phyloP scores from a whole-genome alignment of 2,113 vertebrate genomes.

The Lasiurus borealis region DNA sequence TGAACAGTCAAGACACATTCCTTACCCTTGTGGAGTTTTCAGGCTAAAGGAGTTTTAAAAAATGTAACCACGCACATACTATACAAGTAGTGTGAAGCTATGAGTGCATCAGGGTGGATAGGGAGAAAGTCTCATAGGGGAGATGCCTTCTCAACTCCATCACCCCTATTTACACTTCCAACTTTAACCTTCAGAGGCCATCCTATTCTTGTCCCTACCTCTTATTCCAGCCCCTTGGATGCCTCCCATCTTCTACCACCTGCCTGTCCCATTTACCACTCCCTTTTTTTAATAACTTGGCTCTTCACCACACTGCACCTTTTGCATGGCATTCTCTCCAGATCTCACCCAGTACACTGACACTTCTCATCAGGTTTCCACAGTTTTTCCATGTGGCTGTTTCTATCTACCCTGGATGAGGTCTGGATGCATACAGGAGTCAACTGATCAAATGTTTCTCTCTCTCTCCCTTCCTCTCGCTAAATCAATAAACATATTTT shows the following conservation, averaged over 20 bases:
- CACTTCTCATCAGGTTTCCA: neutral
- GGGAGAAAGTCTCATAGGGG: neutral
- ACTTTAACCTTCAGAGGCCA: neutral
- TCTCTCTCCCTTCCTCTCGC: too few species aligned
- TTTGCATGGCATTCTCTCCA: neutral
- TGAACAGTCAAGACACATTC: neutral
- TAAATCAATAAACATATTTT: too few species aligned
- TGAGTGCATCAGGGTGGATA: too few species aligned
- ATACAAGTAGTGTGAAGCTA: neutral
- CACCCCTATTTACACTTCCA: neutral
- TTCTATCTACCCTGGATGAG: neutral
- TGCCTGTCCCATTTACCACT: neutral
- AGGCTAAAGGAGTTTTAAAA: neutral
- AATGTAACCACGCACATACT: neutral
- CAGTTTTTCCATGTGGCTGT: neutral
- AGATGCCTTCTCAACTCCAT: neutral
- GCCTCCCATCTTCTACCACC: neutral
- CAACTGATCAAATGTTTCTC: too few species aligned
- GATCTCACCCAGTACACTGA: too few species aligned
- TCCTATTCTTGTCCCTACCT: accelerated
- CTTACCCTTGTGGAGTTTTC: neutral
- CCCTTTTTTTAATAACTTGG: neutral
- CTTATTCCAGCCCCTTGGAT: accelerated
- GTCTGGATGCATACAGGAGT: too few species aligned
- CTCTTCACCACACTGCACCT: neutral